phyloP scores from a whole-genome alignment of 2,888 invertebrate genomes.

The Sphinx pinastri region DNA sequence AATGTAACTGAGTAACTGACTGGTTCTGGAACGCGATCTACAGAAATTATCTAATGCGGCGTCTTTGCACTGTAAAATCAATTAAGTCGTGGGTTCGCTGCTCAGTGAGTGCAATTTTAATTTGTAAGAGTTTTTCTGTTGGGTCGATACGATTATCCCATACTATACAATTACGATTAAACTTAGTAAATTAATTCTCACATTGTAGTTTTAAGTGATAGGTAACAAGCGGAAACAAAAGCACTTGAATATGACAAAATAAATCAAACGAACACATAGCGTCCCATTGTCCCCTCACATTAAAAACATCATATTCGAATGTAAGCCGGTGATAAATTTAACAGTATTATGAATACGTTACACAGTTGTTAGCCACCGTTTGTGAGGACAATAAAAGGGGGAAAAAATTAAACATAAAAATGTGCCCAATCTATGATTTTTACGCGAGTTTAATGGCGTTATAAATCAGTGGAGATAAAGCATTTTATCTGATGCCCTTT shows the following conservation, averaged over 20 bases:
- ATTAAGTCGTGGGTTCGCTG: no score
- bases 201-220: constrained; percentile 2
- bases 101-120: no score
- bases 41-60: no score
- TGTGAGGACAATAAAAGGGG: constrained; percentile 49
- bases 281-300: constrained; percentile 20
- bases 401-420: constrained; percentile 62
- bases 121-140: no score
- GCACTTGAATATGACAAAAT: constrained; percentile 14
- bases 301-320: constrained; percentile 22
- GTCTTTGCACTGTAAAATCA: no score
- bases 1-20: no score
- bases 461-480: constrained; percentile 69
- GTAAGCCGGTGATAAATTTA: constrained; percentile 23
- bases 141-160: no score
- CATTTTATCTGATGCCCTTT: constrained; percentile 53
- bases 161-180: no score
- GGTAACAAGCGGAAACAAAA: constrained; percentile 4
- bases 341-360: constrained; percentile 25
- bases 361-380: constrained; percentile 23
- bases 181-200: background rate
- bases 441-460: constrained; percentile 62
- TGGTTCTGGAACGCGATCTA: no score
- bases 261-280: constrained; percentile 21
- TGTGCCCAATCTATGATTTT: constrained; percentile 62